phyloP scores from a whole-genome alignment of 2,113 vertebrate genomes.

The Grammomys dolichurus region DNA sequence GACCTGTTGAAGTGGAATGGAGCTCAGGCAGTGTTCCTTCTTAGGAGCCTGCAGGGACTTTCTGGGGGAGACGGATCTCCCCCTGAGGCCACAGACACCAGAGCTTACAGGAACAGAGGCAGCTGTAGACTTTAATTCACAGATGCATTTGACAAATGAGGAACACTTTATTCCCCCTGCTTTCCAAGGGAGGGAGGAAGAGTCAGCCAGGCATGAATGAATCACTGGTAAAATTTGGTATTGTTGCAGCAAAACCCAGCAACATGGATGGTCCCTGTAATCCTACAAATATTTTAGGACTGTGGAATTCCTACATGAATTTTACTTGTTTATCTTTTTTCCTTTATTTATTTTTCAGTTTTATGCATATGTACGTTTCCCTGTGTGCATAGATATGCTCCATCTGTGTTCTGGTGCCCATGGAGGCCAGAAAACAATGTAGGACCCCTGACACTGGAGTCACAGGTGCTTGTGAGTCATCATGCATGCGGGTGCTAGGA shows the following conservation, averaged over 20 bases:
- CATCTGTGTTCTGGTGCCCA: not conserved
- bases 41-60: slow-evolving; percentile 1
- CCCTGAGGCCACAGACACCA: not conserved
- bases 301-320: slow-evolving; percentile 47
- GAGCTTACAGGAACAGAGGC: slow-evolving; percentile 44
- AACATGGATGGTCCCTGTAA: slow-evolving; percentile 23
- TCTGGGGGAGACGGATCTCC: not conserved
- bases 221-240: slow-evolving; percentile 34
- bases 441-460: not conserved
- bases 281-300: slow-evolving; percentile 51
- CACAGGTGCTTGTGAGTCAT: not conserved
- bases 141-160: slow-evolving; percentile 5
- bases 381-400: not conserved
- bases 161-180: slow-evolving; percentile 47
- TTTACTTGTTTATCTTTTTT: not conserved
- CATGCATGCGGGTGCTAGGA: not conserved
- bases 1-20: not conserved
- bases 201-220: slow-evolving; percentile 57
- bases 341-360: not conserved
- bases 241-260: slow-evolving; percentile 59
- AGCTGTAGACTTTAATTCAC: not conserved
- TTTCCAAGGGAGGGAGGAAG: not conserved
- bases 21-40: not conserved
- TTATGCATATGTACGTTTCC: not conserved
- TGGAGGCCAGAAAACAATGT: not conserved